Base-by-base conservation (phyloP, 1,140 invertebrate genomes). In the Drosophila biarmipes region DNA sequence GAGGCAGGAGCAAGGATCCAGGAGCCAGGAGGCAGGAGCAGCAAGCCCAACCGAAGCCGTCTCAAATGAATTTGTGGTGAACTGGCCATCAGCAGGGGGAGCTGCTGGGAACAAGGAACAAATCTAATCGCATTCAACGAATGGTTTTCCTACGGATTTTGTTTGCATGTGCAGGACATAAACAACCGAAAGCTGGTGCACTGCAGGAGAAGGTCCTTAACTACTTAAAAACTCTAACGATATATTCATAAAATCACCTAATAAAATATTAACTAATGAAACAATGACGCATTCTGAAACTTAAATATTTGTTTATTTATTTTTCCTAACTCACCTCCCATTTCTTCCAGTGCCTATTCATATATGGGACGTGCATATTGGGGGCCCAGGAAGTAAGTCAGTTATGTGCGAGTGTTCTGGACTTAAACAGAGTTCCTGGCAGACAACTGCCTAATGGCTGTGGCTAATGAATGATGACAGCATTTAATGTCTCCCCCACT, bases 381-480 rank as follows among this genome's bases (percentile, higher is more conserved):
- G 37, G 34, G 31, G 8, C 40, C n/a, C 73, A 57, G 67, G 62
- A 73, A 67, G 66, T 69, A 72, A 73, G 75, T 71, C 73, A 73
- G 81, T 74, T 79, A 62, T 79, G 72, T 72, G 57, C 66, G 81
- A 72, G 74, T 77, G 69, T 61, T 52, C 7, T 59, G 45, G 62
- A 56, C 71, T 74, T 52, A 71, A 78, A 55, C 67, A 58, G 37
- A 87, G 57, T 66, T 56, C 67, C 63, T 49, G 51, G 51, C 59
- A 72, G 79, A 89, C 82, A 86, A 82, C 53, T 73, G 79, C 55
- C 72, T 74, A 77, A 74, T 62, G 75, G 75, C 71, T 87, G 84
- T 38, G 80, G 79, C 84, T 87, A 87, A 87, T 87, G 84, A 87
- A 89, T 87, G 82, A 87, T 87, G 82, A 89, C 79, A 89, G 84